Evolutionary conservation across 35 echinoderm and acorn worm genomes (phyloP), one percentile per base, ranked within the genome.

Genomic region (Hemicentrotus pulcherrimus): DNA sequence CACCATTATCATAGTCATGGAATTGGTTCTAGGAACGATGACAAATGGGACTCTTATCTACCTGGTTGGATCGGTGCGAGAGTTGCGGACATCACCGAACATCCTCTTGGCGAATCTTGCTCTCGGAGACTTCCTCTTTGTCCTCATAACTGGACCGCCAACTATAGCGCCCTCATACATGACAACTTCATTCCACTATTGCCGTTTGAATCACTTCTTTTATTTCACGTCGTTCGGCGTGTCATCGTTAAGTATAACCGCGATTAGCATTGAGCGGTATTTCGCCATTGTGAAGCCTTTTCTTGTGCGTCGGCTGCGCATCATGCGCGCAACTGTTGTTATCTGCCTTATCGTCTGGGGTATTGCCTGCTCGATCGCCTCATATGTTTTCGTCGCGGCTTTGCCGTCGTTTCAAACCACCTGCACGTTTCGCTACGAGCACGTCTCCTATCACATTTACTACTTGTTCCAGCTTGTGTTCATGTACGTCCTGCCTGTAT

Each of bases 21-120:
- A 93, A 58, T 31, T 93, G 91, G 91, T 93, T 31, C 46, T 93
- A 4, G 91, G 91, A 31, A 93, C 48, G 12, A 31, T 93, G 30
- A 93, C 91, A 46, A 93, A 93, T 33, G 91, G 91, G 5, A 93
- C 91, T 16, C 48, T 93, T 5, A 48, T 93, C 48, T 93, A 93
- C 91, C 48, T 93, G 91, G 91, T 93, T 13, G 91, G 18, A 31
- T 48, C 91, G n/a, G 91, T 93, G n/a, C 91, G 91, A 12, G 91
- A 93, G 91, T 58, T 93, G 24, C 91, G 91, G 11, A 93, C 91
- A 93, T 58, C 91, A 58, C 91, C 91, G 14, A 93, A 93, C 30
- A 93, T 93, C 48, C 91, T 93, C 91, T 47, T 93, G 46, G 91
- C 91, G 16, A 93, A 93, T 93, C 48, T 93, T 47, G 91, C 91